Conservation (phyloP, 1,140 invertebrate species). For the Sycobia sp. region DNA sequence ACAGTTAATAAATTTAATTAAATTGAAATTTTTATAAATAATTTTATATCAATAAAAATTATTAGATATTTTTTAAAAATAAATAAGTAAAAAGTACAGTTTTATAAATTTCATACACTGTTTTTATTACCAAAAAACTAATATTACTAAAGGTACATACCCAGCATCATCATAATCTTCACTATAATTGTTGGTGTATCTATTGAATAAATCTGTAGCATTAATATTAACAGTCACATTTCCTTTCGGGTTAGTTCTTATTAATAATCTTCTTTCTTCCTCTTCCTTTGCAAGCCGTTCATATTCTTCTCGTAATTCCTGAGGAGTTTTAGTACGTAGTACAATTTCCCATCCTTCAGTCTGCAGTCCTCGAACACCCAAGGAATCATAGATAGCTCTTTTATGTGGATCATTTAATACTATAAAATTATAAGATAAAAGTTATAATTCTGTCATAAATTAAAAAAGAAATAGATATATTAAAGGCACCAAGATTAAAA, state of each 20-base stretch:
- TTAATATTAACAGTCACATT: slow-evolving; percentile 86
- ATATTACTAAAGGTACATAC: slow-evolving; percentile 23
- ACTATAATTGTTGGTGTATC: slow-evolving; percentile 75
- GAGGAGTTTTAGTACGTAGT: slow-evolving; percentile 85
- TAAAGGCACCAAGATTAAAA: too few relatives aligned
- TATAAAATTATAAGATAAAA: slow-evolving; percentile 49
- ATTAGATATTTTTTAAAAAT: not conserved
- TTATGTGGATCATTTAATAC: slow-evolving; percentile 79
- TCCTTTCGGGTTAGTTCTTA: slow-evolving; percentile 89
- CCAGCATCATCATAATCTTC: slow-evolving; percentile 54
- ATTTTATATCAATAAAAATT: too few relatives aligned
- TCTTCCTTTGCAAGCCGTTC: slow-evolving; percentile 79
- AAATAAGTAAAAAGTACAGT: not conserved
- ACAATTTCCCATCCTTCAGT: slow-evolving; percentile 93
- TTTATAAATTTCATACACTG: slow-evolving; percentile 8
- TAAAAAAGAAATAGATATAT: too few relatives aligned
- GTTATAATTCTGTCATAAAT: slow-evolving; percentile 50
- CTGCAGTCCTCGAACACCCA: slow-evolving; percentile 80
- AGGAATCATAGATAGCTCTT: slow-evolving; percentile 80
- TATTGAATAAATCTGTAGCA: slow-evolving; percentile 90
- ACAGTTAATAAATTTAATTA: slow-evolving; percentile 36
- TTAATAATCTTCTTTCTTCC: slow-evolving; percentile 83
- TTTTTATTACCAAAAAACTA: too few relatives aligned
- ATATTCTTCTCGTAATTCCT: slow-evolving; percentile 94
- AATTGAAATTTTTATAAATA: slow-evolving; percentile 10